Evolutionary conservation across 2,888 invertebrate genomes (phyloP), one percentile per base, ranked within the genome.

Genomic region (Cinara cedri): DNA sequence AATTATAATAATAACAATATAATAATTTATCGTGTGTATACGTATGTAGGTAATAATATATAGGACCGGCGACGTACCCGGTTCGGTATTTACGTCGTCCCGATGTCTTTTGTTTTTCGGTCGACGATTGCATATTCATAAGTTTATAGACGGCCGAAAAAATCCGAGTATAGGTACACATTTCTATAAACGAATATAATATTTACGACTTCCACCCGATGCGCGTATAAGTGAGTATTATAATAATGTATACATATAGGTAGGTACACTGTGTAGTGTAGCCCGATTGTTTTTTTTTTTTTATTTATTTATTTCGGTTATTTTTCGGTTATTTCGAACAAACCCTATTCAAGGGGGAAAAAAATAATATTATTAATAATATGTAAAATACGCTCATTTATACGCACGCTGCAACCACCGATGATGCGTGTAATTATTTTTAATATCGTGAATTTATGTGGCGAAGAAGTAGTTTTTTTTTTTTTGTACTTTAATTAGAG

Each of bases 111-210:
- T 63, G 74, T 74, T 54, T 34, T 34, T 6, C 24, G 21, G n/a
- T 65, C 44, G n/a, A n/a, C 44, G 13, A 75, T 65, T 75, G 74
- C 54, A 65, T 75, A 75, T 75, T 75, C 65, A 75, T 75, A 54
- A 65, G 54, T 42, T 21, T 24, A n/a, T 1, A 6, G 63, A 54
- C 10, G 21, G 24, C 6, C 74, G 34, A 34, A 34, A 34, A 75
- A 54, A 75, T 65, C n/a, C 51, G 16, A 65, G 10, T 55, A 66
- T n/a, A n/a, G n/a, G n/a, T 26, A 75, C 54, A 65, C 44, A 54
- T 75, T 75, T 55, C 54, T 54, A 34, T 21, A 34, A 34, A 34
- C 3, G 6, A 34, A 34, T 4, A 34, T 4, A 34, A 44, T 75
- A 65, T 75, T 65, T 75, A 75, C 54, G 65, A 75, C 75, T 75